These are phyloP conservation scores for Lasius platythorax DNA, from an alignment of 2,888 invertebrate genomes.

Conservation along the genomic window DNA sequence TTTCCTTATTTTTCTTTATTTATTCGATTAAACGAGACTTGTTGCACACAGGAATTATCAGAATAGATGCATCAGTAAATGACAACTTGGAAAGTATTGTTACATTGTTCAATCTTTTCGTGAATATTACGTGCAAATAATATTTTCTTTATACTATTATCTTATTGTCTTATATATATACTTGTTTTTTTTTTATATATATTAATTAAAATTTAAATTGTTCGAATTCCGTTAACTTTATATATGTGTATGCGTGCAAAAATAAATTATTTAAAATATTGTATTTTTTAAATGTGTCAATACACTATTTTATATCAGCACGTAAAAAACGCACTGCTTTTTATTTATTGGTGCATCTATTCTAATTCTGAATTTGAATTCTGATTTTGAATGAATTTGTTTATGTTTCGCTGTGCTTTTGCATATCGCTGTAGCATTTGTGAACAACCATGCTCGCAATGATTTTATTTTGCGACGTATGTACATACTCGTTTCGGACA, in stretches of 20 bases:
- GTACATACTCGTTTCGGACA: background rate
- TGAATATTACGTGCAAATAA: background rate
- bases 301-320: background rate
- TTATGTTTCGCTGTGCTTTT: constrained; percentile 1
- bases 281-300: background rate
- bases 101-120: background rate
- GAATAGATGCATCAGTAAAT: constrained; percentile 1
- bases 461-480: constrained; percentile 25
- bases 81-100: background rate
- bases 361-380: background rate
- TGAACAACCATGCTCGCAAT: constrained; percentile 2
- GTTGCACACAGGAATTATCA: background rate
- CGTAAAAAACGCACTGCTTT: background rate
- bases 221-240: constrained; percentile 1
- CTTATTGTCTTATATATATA: background rate
- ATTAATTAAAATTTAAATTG: background rate
- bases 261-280: background rate
- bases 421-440: background rate
- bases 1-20: background rate
- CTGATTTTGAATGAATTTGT: background rate
- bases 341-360: constrained; percentile 6
- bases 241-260: background rate
- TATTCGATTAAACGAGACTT: constrained; percentile 1
- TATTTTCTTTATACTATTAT: background rate
- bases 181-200: background rate